A percentile compares a stretch with the other conserved stretches of the same genome.
Conservation (phyloP, 2,113 vertebrate species). For the Chitala chitala region DNA sequence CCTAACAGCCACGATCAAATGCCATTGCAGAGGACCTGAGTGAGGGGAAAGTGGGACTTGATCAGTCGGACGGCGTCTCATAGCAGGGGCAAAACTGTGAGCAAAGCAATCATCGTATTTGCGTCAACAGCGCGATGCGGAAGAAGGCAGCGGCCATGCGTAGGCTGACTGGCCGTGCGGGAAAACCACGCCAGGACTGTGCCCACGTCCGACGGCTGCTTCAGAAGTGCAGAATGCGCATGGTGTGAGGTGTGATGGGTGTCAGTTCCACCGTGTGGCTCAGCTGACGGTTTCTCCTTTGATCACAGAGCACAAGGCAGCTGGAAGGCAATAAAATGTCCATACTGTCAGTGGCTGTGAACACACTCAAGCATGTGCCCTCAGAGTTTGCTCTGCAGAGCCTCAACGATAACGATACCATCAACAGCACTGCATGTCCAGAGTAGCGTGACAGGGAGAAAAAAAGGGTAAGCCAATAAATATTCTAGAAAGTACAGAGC, state of each 20-base stretch:
- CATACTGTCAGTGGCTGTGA: no score
- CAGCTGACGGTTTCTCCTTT: background rate
- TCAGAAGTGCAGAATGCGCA: background rate
- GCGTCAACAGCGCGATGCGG: background rate
- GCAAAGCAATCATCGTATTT: background rate
- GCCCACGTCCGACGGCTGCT: background rate
- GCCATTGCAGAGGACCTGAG: conserved; percentile 10
- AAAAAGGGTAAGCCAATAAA: no score
- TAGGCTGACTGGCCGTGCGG: background rate
- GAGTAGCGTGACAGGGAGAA: no score
- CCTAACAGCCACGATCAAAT: conserved; percentile 7
- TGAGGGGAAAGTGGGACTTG: conserved; percentile 15
- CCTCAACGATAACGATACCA: no score
- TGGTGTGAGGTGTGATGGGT: no score
- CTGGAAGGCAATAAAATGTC: no score
- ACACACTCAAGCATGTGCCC: background rate
- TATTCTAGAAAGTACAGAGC: no score
- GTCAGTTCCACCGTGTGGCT: no score
- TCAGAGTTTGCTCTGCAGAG: no score
- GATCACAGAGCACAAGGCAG: no score
- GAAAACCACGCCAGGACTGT: background rate
- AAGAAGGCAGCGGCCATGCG: background rate
- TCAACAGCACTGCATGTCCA: no score
- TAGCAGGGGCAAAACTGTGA: background rate
- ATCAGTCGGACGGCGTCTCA: background rate